Conservation (phyloP, 2,113 vertebrate genomes). For the Piaya cayana region DNA sequence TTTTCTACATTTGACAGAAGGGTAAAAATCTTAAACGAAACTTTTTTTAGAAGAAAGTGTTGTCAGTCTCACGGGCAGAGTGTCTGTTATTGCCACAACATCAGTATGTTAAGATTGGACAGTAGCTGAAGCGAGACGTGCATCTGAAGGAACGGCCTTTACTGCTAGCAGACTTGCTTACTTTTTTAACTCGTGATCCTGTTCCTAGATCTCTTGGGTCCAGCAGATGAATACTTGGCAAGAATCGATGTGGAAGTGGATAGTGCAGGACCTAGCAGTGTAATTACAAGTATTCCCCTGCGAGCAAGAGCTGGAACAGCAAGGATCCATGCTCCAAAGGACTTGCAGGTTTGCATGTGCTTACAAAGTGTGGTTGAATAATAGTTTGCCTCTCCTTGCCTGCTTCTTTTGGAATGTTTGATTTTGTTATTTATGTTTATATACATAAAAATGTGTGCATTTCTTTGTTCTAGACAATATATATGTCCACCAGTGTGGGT, state of each 20-base stretch:
- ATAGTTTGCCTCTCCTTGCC: background rate
- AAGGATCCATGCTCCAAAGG: slow-evolving; percentile 89
- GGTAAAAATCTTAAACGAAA: background rate
- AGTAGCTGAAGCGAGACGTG: background rate
- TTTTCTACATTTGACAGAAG: background rate
- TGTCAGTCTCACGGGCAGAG: background rate
- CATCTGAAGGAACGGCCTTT: background rate
- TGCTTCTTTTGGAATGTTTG: background rate
- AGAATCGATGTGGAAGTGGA: slow-evolving; percentile 93
- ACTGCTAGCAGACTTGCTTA: background rate
- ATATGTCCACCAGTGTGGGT: slow-evolving; percentile 77
- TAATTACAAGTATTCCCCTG: slow-evolving; percentile 86
- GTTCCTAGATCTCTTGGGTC: slow-evolving; percentile 79
- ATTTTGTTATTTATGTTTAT: background rate
- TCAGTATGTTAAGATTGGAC: background rate
- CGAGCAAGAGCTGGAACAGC: slow-evolving; percentile 87
- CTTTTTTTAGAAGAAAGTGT: background rate
- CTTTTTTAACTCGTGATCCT: background rate
- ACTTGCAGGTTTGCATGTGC: slow-evolving; percentile 83
- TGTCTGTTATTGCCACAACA: background rate
- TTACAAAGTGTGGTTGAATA: background rate
- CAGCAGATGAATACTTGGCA: slow-evolving; percentile 86
- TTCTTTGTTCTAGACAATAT: slow-evolving; percentile 79
- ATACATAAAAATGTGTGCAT: too few species aligned
- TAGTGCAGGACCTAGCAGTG: slow-evolving; percentile 84